Base-by-base conservation (phyloP, 2,888 invertebrate species). In the Agriopis leucophaearia region DNA sequence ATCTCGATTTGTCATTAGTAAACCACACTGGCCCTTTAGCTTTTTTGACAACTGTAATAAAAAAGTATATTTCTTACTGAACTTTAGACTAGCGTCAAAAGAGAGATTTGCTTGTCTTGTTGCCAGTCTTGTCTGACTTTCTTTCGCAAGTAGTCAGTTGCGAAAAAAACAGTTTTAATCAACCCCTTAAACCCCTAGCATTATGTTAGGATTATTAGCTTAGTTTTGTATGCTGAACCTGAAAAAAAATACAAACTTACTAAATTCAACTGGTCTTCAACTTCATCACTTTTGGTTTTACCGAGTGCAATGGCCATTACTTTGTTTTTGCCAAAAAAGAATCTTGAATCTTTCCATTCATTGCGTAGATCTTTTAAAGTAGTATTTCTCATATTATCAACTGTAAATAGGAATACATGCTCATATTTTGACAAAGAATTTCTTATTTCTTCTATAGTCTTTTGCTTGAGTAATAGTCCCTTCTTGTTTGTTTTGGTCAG, bases 321-420 rank as follows among this genome's bases (percentile, higher is more conserved):
- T 92, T 98, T 98, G 86, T 99, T 99, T 94, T 99, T 99, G 0
- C 99, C 99, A 91, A 99, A 98, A 90, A 99, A 98, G 89, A 99
- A 98, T 84, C 98, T 95, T 68, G 99, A 98, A 77, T 97, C 97
- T 80, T 96, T 96, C 98, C 99, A 99, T 79, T 98, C 96, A 74
- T 95, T 95, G 50, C 99, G 94, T 8, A 99, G 94, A 76, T 97
- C 97, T 89, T 99, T 98, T 72, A 99, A 91, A 83, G 97, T 96
- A 74, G 96, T 96, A 85, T 98, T 99, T 70, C 99, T 95, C 97
- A 99, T 98, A 87, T 99, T 99, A 81, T 97, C 96, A 18, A 97
- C 97, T 55, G 97, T 97, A 87, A 99, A 98, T 8, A 99, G 95
- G 88, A 98, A 99, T 76, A 99, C 95, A 74, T 97, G 96, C 62